Evolutionary conservation across 2,113 vertebrate species (phyloP).

Genomic region (Willisornis vidua): DNA sequence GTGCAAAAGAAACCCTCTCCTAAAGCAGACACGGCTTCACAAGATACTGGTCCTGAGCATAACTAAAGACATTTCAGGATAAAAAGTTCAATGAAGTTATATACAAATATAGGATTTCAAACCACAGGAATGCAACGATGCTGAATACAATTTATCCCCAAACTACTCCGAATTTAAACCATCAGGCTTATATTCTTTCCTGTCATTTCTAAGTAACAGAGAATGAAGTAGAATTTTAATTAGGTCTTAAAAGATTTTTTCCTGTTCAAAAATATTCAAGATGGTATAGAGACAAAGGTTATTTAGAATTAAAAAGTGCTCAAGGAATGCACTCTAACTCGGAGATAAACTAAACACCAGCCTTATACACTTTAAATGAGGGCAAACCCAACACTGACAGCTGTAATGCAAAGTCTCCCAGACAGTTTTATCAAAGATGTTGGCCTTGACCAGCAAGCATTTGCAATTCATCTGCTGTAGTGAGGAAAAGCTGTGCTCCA

Average conservation of each 20-base stretch:
- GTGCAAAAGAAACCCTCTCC: background rate
- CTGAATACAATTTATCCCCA: background rate
- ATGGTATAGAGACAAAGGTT: background rate
- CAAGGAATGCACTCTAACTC: background rate
- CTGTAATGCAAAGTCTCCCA: background rate
- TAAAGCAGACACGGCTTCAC: background rate
- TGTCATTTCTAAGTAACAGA: background rate
- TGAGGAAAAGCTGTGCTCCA: background rate
- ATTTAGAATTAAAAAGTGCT: background rate
- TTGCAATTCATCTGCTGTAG: conserved; percentile 38
- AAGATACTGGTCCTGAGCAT: background rate
- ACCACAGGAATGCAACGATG: background rate
- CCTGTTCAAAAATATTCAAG: background rate
- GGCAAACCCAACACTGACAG: conserved; percentile 12
- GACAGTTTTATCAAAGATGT: conserved; percentile 20
- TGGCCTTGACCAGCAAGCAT: conserved; percentile 16
- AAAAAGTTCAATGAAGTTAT: background rate
- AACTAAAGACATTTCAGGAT: background rate
- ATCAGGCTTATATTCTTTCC: background rate
- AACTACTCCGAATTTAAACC: background rate
- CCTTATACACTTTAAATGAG: background rate
- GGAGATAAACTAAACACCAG: background rate
- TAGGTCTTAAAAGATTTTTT: background rate
- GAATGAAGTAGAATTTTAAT: background rate
- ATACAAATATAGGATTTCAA: background rate